Percentiles rank a stretch among this genome's conserved stretches.
These are phyloP conservation scores for Cynopterus brachyotis DNA, from an alignment of 2,113 vertebrate genomes.

Conservation along the genomic window DNA sequence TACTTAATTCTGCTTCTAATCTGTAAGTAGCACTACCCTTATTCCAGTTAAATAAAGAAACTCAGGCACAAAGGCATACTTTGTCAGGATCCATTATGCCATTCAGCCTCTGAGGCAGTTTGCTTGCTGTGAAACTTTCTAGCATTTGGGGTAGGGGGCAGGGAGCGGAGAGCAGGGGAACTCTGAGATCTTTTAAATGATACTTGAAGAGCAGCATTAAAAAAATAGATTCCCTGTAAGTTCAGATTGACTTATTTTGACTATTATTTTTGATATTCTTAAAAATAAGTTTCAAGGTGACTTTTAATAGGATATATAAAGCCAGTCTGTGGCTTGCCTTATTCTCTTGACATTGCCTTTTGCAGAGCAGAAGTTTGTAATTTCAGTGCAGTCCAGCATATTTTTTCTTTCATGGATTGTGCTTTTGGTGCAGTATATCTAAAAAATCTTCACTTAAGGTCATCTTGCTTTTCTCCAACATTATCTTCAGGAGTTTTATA, in stretches of 20 bases:
- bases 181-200: not conserved
- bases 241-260: not conserved
- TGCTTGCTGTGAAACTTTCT: not conserved
- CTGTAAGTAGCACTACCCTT: not conserved
- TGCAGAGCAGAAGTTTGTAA: not conserved
- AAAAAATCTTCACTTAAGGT: not conserved
- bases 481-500: not conserved
- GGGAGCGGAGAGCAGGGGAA: too few relatives aligned
- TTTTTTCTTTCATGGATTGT: not conserved
- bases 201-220: not conserved
- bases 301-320: slow-evolving; percentile 14
- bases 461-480: not conserved
- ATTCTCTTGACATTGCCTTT: not conserved
- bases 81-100: not conserved
- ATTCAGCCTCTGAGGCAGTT: not conserved
- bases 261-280: not conserved
- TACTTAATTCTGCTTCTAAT: not conserved
- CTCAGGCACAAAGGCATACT: not conserved
- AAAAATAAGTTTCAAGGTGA: not conserved
- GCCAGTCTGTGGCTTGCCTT: not conserved
- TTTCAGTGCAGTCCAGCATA: not conserved
- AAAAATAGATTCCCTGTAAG: not conserved
- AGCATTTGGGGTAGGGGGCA: not conserved
- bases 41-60: not conserved
- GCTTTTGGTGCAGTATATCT: not conserved